Base-by-base conservation (phyloP, 2,113 vertebrate species). In the Eolophus roseicapilla region DNA sequence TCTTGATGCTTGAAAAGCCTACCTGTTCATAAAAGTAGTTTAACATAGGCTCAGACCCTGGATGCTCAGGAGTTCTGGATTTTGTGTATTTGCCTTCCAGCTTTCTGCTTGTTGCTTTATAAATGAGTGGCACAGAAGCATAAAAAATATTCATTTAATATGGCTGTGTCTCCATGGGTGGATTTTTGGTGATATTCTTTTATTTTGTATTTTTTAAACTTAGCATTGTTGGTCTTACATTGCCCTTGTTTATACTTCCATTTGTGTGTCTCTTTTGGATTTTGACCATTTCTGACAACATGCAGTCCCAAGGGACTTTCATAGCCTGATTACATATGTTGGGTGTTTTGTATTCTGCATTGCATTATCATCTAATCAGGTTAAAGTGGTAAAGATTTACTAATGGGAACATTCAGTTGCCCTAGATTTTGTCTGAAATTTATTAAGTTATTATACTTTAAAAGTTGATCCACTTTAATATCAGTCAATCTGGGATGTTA, bases 371-470 rank as follows among this genome's bases (percentile, higher is more conserved):
- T 80, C 74, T 93, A 91, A 91, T 70, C 57, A 79, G 80, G 92
- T 82, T 96, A 79, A 95, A 82, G 33, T 49, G 52, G 65, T 73
- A 86, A 94, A 93, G 74, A 86, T 91, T 94, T 92, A 91, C 70
- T 86, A 95, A 90, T 82, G 88, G 20, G 92, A 93, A 94, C 62
- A 69, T 73, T 49, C 35, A 52, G 52, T 76, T 94, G 88, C 37
- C 88, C 93, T 90, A 94, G 88, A 93, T 96, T 92, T 95, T 76
- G 19, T 65, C 73, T 94, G 86, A 65, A 75, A 90, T 90, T 57
- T 94, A 41, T 88, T 29, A 86, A 80, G 18, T 69, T 71, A 21
- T 88, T 93, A 92, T 79, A 76, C 87, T 85, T 89, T 79, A 92
- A 71, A 88, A 93, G 69, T 88, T n/a, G 57, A 73, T 96, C 88